These are phyloP conservation scores for Dasyprocta punctata DNA, from an alignment of 2,113 vertebrate genomes.

Conservation along the genomic window DNA sequence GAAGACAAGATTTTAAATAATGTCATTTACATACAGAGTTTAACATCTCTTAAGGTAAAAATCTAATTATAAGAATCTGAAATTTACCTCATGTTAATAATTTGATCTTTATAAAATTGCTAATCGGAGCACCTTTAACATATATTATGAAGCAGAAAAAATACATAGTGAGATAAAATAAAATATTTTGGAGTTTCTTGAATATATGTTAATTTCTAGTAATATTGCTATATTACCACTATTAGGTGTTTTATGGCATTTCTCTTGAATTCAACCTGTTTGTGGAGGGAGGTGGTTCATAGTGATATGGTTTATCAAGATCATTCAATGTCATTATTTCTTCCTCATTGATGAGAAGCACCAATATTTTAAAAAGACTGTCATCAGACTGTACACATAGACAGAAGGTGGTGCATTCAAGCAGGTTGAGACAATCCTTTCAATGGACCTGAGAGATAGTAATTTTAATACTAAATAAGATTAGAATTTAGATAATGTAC, in stretches of 20 bases:
- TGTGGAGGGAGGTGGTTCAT: not conserved
- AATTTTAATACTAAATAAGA: conserved; percentile 67
- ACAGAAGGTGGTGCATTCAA: conserved; percentile 37
- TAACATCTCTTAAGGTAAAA: conserved; percentile 85
- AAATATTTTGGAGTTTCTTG: conserved; percentile 77
- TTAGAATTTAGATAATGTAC: conserved; percentile 59
- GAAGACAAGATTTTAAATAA: conserved; percentile 88
- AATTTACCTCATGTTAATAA: conserved; percentile 85
- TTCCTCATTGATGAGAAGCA: conserved; percentile 57
- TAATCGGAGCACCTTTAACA: conserved; percentile 80
- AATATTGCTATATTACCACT: conserved; percentile 63
- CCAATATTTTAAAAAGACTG: conserved; percentile 54
- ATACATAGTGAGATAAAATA: conserved; percentile 67
- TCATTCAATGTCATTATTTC: conserved; percentile 45
- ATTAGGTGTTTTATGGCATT: conserved; percentile 51
- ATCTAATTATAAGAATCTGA: conserved; percentile 86
- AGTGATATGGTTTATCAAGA: conserved; percentile 50
- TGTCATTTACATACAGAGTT: conserved; percentile 85
- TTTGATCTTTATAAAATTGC: conserved; percentile 81
- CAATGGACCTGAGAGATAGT: conserved; percentile 27
- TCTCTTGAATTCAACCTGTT: conserved; percentile 62
- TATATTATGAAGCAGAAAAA: conserved; percentile 69
- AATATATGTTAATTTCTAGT: conserved; percentile 74
- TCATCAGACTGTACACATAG: not conserved
- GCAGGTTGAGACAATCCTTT: conserved; percentile 53